Evolutionary conservation across 2,888 invertebrate genomes (phyloP), one percentile per base, ranked within the genome.

Genomic region (Thymelicus lineola): DNA sequence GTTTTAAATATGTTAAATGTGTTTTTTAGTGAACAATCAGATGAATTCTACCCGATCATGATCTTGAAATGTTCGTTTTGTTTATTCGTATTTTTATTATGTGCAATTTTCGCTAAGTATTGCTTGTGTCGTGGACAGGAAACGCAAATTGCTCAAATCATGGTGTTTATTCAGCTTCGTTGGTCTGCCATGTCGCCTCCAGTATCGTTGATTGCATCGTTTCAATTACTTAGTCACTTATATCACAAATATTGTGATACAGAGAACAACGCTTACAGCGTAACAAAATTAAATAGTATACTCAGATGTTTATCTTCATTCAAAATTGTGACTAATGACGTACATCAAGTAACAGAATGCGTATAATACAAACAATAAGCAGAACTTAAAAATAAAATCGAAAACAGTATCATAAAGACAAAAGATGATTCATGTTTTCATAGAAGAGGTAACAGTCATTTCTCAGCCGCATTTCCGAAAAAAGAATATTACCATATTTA

Each of bases 91-190:
- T 28, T 28, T 28, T 28, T 28, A 28, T 57, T 17, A 58, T 36
- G 38, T 64, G 42, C 20, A 20, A 61, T 48, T 28, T 20, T 15
- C 46, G 15, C n/a, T 35, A 38, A 59, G 12, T 20, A 38, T 17
- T 10, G 10, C 5, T 17, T 28, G 12, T 12, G 20, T 5, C 42
- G 46, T 7, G 28, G 36, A 38, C 66, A 58, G 66, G 66, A 66
- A 66, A 46, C 38, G 36, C 12, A 46, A 58, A 58, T 66, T 45
- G 58, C 57, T 57, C 46, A 36, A 65, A 66, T 48, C 46, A 46
- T 48, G 17, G 48, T 58, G 55, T 55, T 36, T 12, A 15, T 55
- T 63, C 50, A 17, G 53, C 35, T 57, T 17, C 7, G 57, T 36
- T n/a, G 57, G 57, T 36, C 57, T 7, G 57, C n/a, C 5, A 17